Evolutionary conservation across 2,888 invertebrate species (phyloP).

Genomic region (Stenodema calcarata): DNA sequence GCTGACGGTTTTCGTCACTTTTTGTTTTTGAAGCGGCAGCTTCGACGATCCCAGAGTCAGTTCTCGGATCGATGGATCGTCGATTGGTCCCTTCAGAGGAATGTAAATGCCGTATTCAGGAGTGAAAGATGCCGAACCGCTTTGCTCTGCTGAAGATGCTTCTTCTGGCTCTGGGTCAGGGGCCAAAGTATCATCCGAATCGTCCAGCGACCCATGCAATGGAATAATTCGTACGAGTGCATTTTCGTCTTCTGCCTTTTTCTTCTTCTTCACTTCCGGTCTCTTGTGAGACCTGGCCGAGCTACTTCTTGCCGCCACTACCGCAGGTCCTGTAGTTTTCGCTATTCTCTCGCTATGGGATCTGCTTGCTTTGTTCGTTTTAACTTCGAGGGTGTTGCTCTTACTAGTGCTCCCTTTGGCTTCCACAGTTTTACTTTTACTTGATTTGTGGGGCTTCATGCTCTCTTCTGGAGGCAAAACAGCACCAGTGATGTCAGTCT

Average conservation of each 20-base stretch:
- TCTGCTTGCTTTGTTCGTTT: slow-evolving; percentile 16
- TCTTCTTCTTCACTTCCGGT: slow-evolving; percentile 17
- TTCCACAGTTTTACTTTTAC: neutral
- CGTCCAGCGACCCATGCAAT: slow-evolving; percentile 58
- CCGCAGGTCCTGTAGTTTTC: slow-evolving; percentile 35
- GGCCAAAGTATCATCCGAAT: slow-evolving; percentile 57
- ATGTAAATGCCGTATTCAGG: slow-evolving; percentile 61
- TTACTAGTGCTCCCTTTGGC: neutral
- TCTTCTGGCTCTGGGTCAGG: slow-evolving; percentile 58
- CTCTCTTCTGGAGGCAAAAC: slow-evolving; percentile 52
- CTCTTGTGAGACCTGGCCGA: slow-evolving; percentile 40
- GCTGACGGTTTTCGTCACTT: slow-evolving; percentile 40
- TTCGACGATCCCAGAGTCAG: neutral
- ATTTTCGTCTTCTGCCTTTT: slow-evolving; percentile 51
- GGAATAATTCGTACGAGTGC: slow-evolving; percentile 57
- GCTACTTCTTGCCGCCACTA: slow-evolving; percentile 46
- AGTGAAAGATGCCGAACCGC: slow-evolving; percentile 57
- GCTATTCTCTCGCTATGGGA: slow-evolving; percentile 46
- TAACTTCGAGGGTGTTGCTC: slow-evolving; percentile 40
- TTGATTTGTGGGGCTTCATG: slow-evolving; percentile 5
- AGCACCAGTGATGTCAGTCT: slow-evolving; percentile 56
- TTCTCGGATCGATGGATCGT: slow-evolving; percentile 48
- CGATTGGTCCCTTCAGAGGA: slow-evolving; percentile 63
- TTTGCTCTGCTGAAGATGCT: slow-evolving; percentile 62
- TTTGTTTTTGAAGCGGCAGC: slow-evolving; percentile 25